Evolutionary conservation across 1,140 invertebrate genomes (phyloP).

Genomic region (Telenomus remus): DNA sequence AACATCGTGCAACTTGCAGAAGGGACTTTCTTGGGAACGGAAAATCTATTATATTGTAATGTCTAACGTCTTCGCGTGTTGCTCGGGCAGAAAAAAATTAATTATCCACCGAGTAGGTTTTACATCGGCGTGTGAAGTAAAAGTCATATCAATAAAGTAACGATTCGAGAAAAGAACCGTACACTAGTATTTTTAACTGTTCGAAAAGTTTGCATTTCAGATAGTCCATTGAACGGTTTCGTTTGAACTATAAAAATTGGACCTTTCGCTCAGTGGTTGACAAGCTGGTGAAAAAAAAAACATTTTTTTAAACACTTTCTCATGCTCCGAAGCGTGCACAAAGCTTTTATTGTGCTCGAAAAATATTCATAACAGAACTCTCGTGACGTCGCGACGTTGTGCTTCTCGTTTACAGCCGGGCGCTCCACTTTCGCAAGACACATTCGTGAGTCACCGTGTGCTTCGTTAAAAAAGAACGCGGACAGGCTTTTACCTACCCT

Average conservation of each 20-base stretch:
- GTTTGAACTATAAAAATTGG: no score
- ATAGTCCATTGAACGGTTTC: no score
- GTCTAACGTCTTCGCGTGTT: slow-evolving; percentile 44
- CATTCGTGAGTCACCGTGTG: slow-evolving; percentile 61
- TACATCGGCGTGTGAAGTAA: no score
- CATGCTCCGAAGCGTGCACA: slow-evolving; percentile 9
- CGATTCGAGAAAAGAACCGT: no score
- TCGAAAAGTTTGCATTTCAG: no score
- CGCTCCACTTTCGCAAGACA: slow-evolving; percentile 57
- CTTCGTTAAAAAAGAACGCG: slow-evolving; percentile 42
- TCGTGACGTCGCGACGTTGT: slow-evolving; percentile 27
- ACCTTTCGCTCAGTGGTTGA: no score
- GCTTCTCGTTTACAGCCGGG: slow-evolving; percentile 35
- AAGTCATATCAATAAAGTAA: no score
- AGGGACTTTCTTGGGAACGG: slow-evolving; percentile 45
- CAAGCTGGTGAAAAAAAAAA: no score
- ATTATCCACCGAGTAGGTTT: slow-evolving; percentile 12
- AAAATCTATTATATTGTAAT: slow-evolving; percentile 49
- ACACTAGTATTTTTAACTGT: no score
- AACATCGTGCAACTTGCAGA: slow-evolving; percentile 25
- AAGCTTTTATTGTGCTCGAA: slow-evolving; percentile 23
- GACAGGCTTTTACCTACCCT: slow-evolving; percentile 44
- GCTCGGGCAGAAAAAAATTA: slow-evolving; percentile 24
- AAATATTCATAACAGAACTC: slow-evolving; percentile 43
- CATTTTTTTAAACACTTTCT: slow-evolving; percentile 11